A percentile compares a stretch with the other conserved stretches of the same genome.
phyloP scores from a whole-genome alignment of 2,797 vertebrate genomes.

The Cyprinodon diabolis region DNA sequence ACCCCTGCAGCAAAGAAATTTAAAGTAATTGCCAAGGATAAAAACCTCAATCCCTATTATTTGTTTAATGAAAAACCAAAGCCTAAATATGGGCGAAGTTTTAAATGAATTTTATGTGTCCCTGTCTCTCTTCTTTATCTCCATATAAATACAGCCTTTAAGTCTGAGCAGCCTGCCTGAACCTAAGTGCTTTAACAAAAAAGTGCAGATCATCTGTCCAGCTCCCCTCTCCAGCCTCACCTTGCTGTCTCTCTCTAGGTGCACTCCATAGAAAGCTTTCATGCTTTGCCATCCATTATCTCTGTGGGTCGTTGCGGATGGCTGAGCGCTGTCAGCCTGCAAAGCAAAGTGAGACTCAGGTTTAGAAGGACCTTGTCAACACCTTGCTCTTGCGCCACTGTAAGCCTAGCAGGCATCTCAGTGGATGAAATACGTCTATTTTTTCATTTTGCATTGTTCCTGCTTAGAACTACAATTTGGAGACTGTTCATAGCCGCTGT shows the following conservation, averaged over 20 bases:
- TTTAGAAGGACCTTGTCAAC: conserved; percentile 49
- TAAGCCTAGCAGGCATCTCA: conserved; percentile 42
- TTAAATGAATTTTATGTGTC: conserved; percentile 16
- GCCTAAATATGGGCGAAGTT: conserved; percentile 14
- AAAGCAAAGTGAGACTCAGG: conserved; percentile 50
- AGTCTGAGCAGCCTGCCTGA: neutral
- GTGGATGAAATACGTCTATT: conserved; percentile 16
- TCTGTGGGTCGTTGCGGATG: conserved; percentile 54
- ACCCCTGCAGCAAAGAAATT: conserved; percentile 7
- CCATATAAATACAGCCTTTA: conserved; percentile 6
- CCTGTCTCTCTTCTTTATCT: neutral
- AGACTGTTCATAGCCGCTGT: conserved; percentile 10
- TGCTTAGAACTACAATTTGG: conserved; percentile 20
- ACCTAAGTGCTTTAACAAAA: conserved; percentile 26
- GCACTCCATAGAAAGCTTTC: conserved; percentile 58
- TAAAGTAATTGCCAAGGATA: conserved; percentile 11
- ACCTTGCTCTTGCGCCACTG: conserved; percentile 23
- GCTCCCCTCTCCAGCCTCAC: conserved; percentile 11
- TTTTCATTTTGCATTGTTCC: conserved; percentile 11
- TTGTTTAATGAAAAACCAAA: neutral
- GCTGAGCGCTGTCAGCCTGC: conserved; percentile 55
- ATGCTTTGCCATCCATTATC: conserved; percentile 69
- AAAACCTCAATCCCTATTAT: neutral
- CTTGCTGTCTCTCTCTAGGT: conserved; percentile 27
- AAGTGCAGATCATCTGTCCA: conserved; percentile 33